Conservation (phyloP, 2,888 invertebrate species). For the Dasypogon diadema region DNA sequence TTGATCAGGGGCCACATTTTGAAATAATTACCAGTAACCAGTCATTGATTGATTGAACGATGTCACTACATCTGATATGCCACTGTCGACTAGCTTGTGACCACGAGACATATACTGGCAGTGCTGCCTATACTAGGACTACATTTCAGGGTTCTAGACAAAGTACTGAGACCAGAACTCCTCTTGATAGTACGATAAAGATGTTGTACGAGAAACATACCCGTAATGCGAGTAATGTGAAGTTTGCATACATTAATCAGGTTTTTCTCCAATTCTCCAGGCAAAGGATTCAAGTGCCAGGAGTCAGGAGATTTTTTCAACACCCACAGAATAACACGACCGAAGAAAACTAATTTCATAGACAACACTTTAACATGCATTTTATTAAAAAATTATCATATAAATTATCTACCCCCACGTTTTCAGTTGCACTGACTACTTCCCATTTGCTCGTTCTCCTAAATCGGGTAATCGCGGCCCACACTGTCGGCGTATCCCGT, state of each 20-base stretch:
- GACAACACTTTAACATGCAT: constrained; percentile 9
- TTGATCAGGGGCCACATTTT: constrained; percentile 34
- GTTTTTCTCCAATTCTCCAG: neutral
- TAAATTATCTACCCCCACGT: constrained; percentile 29
- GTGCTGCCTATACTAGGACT: neutral
- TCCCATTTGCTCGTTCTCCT: neutral
- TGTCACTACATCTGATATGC: constrained; percentile 37
- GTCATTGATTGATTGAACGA: constrained; percentile 48
- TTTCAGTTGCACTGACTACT: neutral
- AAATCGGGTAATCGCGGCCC: constrained; percentile 33
- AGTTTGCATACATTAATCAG: neutral
- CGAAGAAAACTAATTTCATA: constrained; percentile 2
- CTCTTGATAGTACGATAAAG: neutral
- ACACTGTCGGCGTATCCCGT: constrained; percentile 10
- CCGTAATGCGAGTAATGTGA: neutral
- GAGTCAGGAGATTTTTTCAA: too few relatives aligned
- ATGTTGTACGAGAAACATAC: constrained; percentile 8
- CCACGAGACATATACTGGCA: neutral
- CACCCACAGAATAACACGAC: too few relatives aligned
- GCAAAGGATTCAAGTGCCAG: too few relatives aligned
- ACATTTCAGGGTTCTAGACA: neutral
- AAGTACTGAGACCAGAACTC: neutral
- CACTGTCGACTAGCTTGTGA: neutral
- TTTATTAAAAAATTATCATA: constrained; percentile 44
- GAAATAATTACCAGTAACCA: constrained; percentile 38